These are phyloP conservation scores for Molossus molossus DNA, from an alignment of 2,797 vertebrate genomes.

Conservation along the genomic window DNA sequence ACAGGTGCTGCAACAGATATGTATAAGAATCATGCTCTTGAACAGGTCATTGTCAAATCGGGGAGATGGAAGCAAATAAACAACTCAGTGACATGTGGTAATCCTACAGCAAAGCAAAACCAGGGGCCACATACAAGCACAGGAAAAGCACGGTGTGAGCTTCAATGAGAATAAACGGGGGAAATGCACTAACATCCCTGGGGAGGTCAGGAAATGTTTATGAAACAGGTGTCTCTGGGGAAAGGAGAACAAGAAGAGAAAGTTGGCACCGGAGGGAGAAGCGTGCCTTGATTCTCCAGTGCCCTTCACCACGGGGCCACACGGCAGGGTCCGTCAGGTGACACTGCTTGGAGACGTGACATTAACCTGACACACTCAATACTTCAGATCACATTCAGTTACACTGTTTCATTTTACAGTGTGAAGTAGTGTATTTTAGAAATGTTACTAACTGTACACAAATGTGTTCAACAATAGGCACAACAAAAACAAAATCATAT, in stretches of 20 bases:
- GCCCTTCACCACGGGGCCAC: too few relatives aligned
- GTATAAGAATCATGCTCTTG: neutral
- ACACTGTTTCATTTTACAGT: neutral
- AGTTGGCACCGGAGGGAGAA: neutral
- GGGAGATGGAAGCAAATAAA: neutral
- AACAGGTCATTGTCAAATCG: neutral
- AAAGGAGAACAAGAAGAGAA: neutral
- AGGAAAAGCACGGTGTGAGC: neutral
- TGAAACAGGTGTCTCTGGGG: neutral
- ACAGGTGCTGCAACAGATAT: neutral
- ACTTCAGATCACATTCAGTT: neutral
- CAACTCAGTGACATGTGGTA: neutral
- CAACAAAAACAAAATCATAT: neutral
- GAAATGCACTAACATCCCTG: neutral
- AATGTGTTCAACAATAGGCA: neutral
- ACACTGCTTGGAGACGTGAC: neutral
- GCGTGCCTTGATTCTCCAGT: neutral
- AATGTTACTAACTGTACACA: neutral
- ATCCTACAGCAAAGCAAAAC: constrained; percentile 3
- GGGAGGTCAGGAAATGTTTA: neutral
- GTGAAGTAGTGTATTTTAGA: neutral
- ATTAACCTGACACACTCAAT: neutral
- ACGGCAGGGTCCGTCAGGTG: neutral
- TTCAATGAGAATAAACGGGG: neutral
- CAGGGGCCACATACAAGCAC: neutral